phyloP scores from a whole-genome alignment of 2,888 invertebrate species.

The Schrankia costaestrigalis region DNA sequence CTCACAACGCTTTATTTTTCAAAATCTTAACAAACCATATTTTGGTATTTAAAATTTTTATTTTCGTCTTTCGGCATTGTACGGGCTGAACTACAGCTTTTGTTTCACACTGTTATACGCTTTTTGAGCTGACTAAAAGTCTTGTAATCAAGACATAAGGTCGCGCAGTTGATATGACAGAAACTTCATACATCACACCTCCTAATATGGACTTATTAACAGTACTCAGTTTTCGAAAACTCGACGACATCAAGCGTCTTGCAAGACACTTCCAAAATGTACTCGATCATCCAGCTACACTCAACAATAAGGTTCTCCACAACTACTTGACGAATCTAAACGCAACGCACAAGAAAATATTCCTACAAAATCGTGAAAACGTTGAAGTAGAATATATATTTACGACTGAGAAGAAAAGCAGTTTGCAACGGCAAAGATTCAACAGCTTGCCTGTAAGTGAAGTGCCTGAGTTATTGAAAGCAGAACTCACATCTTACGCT shows the following conservation, averaged over 20 bases:
- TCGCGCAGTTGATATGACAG: too few species aligned
- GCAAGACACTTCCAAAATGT: slow-evolving; percentile 61
- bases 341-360: slow-evolving; percentile 57
- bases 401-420: slow-evolving; percentile 72
- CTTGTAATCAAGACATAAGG: slow-evolving; percentile 30
- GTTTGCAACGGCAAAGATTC: slow-evolving; percentile 66
- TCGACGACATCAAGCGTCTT: slow-evolving; percentile 64
- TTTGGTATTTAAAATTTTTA: slow-evolving; percentile 20
- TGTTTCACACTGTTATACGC: slow-evolving; percentile 26
- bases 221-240: slow-evolving; percentile 63
- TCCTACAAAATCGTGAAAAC: slow-evolving; percentile 56
- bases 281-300: slow-evolving; percentile 58
- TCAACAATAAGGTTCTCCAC: slow-evolving; percentile 44
- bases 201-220: slow-evolving; percentile 54
- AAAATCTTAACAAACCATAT: slow-evolving; percentile 41
- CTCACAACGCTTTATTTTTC: slow-evolving; percentile 49
- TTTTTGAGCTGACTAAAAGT: slow-evolving; percentile 27
- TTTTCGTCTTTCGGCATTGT: slow-evolving; percentile 21
- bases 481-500: slow-evolving; percentile 54
- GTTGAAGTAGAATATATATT: slow-evolving; percentile 74
- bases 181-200: slow-evolving; percentile 36
- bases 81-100: slow-evolving; percentile 32
- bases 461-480: slow-evolving; percentile 68
- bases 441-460: slow-evolving; percentile 72
- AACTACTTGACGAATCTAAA: slow-evolving; percentile 57